Percentiles rank a stretch among this genome's conserved stretches.
These are phyloP conservation scores for Tragelaphus scriptus DNA, from an alignment of 2,113 vertebrate genomes.

Conservation along the genomic window DNA sequence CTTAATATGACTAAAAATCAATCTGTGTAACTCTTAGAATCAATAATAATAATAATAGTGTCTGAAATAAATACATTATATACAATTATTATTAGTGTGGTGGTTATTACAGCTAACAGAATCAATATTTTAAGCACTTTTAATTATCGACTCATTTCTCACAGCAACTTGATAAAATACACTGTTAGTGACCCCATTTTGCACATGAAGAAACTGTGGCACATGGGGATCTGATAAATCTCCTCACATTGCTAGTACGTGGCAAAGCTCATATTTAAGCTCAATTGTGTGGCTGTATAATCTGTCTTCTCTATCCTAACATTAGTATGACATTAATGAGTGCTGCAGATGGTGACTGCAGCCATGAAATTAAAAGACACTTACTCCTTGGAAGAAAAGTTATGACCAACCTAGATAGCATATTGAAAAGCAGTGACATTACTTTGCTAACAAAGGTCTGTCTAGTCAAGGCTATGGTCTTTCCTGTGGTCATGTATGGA, in stretches of 20 bases:
- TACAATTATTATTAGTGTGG: background rate
- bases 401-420: no score
- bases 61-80: background rate
- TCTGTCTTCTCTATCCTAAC: background rate
- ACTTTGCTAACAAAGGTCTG: no score
- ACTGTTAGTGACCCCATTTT: background rate
- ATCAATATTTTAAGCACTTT: background rate
- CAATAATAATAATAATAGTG: background rate
- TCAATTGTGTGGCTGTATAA: background rate
- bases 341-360: no score
- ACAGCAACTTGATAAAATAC: background rate
- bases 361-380: no score
- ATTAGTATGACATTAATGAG: background rate
- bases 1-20: background rate
- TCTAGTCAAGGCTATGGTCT: no score
- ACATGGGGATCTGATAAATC: background rate
- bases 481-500: no score
- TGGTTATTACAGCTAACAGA: background rate
- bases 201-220: background rate
- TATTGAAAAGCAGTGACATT: no score
- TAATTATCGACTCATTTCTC: background rate
- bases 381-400: no score
- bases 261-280: background rate
- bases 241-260: rapidly evolving
- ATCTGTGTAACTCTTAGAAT: background rate